Percentiles rank a stretch among this genome's conserved stretches.
Conservation (phyloP, 2,113 vertebrate genomes). For the Scortum barcoo region DNA sequence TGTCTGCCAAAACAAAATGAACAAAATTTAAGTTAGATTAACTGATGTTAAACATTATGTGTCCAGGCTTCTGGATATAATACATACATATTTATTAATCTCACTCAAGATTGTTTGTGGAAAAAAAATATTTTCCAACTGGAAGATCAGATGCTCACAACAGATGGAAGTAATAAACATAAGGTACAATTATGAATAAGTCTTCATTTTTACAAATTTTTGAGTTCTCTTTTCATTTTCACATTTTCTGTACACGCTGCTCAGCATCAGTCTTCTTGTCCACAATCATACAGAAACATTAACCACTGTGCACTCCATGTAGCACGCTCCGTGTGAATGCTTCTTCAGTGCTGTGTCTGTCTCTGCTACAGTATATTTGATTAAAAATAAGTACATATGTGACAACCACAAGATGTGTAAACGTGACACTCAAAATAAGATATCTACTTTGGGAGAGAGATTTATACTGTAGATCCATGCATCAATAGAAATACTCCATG, state of each 20-base stretch:
- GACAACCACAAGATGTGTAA: conserved; percentile 36
- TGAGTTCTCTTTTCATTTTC: conserved; percentile 15
- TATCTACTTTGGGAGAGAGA: conserved; percentile 12
- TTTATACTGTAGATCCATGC: conserved; percentile 59
- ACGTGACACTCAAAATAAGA: conserved; percentile 9
- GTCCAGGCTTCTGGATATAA: background rate
- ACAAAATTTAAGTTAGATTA: background rate
- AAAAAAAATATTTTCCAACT: conserved; percentile 15
- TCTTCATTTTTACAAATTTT: background rate
- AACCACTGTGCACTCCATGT: conserved; percentile 4
- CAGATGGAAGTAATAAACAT: conserved; percentile 19
- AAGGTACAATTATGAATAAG: conserved; percentile 2
- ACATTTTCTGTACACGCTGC: conserved; percentile 12
- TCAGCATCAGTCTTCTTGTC: background rate
- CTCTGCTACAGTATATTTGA: conserved; percentile 5
- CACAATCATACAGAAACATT: conserved; percentile 12
- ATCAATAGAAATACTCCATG: conserved; percentile 39
- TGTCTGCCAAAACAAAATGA: background rate
- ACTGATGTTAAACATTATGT: background rate
- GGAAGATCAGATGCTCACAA: conserved; percentile 9
- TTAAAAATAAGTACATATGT: conserved; percentile 13
- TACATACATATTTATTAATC: conserved; percentile 40
- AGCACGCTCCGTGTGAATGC: background rate
- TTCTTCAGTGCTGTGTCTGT: background rate
- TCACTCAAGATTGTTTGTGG: conserved; percentile 12